Percentiles rank a stretch among this genome's conserved stretches.
phyloP scores from a whole-genome alignment of 2,113 vertebrate genomes.

The Strix aluco region DNA sequence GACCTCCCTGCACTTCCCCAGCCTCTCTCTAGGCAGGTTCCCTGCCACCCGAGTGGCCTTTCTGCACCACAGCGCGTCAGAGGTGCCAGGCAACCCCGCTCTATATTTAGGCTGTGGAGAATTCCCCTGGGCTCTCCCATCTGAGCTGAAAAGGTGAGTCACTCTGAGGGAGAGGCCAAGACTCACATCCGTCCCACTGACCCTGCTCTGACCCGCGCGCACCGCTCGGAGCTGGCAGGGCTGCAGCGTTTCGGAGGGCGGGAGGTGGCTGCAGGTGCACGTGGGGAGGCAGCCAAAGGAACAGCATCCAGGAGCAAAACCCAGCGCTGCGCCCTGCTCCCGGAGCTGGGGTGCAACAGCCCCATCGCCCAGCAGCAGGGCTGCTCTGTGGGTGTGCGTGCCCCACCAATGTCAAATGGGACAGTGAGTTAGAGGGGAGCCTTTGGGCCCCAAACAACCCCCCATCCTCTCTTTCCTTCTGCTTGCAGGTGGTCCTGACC shows the following conservation, averaged over 20 bases:
- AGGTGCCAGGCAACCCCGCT: slow-evolving; percentile 21
- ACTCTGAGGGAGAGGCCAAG: slow-evolving; percentile 51
- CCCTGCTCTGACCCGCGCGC: slow-evolving; percentile 20
- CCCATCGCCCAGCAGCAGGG: fast-evolving
- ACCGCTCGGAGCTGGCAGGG: neutral
- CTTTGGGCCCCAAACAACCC: neutral
- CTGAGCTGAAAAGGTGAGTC: slow-evolving; percentile 58
- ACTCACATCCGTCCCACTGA: slow-evolving; percentile 54
- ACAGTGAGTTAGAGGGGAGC: neutral
- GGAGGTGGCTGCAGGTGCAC: slow-evolving; percentile 50
- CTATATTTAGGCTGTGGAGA: slow-evolving; percentile 64
- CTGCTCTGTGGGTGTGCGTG: neutral
- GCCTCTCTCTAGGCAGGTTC: neutral
- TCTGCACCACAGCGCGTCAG: neutral
- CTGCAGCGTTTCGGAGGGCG: neutral
- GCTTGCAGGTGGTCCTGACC: neutral
- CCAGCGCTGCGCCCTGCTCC: neutral
- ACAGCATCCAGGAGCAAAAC: neutral
- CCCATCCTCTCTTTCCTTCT: neutral
- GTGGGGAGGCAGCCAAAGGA: neutral
- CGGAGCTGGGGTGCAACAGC: neutral
- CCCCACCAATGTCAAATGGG: neutral
- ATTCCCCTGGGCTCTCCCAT: slow-evolving; percentile 64
- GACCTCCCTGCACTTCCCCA: neutral
- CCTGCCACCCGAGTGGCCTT: neutral